These are phyloP conservation scores for Bombus vancouverensis DNA, from an alignment of 1,140 invertebrate species.

Conservation along the genomic window DNA sequence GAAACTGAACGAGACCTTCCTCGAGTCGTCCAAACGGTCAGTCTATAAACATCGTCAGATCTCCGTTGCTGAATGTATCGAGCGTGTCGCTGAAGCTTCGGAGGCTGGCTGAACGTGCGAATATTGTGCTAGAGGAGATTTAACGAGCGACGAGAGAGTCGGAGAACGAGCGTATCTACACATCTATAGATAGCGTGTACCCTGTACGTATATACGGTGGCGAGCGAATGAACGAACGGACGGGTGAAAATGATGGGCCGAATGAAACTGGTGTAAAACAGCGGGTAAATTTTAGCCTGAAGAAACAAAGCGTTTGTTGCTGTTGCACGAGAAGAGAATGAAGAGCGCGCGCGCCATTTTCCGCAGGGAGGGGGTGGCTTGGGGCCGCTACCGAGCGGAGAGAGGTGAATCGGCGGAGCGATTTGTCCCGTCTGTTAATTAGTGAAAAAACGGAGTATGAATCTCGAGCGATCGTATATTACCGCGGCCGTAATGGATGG, in stretches of 20 bases:
- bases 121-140: constrained; percentile 12
- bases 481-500: constrained; percentile 82
- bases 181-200: too few species aligned
- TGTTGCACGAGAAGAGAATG: constrained; percentile 62
- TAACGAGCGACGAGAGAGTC: background rate
- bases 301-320: constrained; percentile 60
- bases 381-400: constrained; percentile 47
- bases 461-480: constrained; percentile 84
- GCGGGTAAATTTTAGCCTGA: constrained; percentile 61
- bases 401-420: constrained; percentile 78
- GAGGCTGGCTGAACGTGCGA: background rate
- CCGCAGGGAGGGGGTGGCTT: constrained; percentile 46
- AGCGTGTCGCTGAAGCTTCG: background rate
- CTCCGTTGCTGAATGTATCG: background rate
- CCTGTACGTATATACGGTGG: background rate
- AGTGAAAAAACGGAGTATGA: constrained; percentile 84
- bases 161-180: too few species aligned
- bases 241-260: constrained; percentile 27
- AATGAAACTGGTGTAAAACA: constrained; percentile 52
- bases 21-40: background rate
- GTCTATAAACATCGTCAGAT: background rate
- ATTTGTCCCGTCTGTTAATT: constrained; percentile 84
- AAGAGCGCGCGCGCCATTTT: constrained; percentile 63
- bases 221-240: background rate
- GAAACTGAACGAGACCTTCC: background rate